Base-by-base conservation (phyloP, 2,888 invertebrate species). In the Lucinisca nassula region DNA sequence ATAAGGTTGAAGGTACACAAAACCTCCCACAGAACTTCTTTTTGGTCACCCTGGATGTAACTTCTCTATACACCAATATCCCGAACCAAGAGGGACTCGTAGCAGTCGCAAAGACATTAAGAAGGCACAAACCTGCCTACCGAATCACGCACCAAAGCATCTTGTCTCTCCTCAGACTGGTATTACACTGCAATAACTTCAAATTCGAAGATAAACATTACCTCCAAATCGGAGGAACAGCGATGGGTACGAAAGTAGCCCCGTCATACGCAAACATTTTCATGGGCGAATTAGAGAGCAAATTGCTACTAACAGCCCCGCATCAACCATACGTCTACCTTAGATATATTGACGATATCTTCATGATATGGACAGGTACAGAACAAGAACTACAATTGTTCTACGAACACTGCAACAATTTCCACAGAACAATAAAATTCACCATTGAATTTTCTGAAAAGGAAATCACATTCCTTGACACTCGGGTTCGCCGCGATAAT, bases 321-420 rank as follows among this genome's bases (percentile, higher is more conserved):
- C 12, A 17, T 14, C 35, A 70, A 72, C 88, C 88, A 2, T 6
- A 12, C 21, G 0, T 86, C 8, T 88, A 80, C 55, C 40, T 74
- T 0, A 38, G 90, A 58, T 90, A 55, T 58, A 90, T 88, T 37
- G 87, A 78, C 40, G 89, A 90, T 35, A 81, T 85, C 12, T 86
- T 85, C 51, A 40, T 85, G 30, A 79, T 90, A n/a, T 85, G 86
- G 84, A 72, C 80, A 21, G 70, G 55, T 30, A 38, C 55, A 30
- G 24, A 40, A 17, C 21, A 30, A 27, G 67, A 82, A 67, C 49
- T 82, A 30, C 10, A 76, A 40, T 6, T 27, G 12, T 82, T 82
- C 51, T 30, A 67, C 21, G 14, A 40, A 32, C 37, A 58, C 73
- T 76, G 58, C 24, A 76, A 82, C 27, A 76, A 21, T 35, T 61